Conservation (phyloP, 2,113 vertebrate genomes). For the Fulmarus glacialis region DNA sequence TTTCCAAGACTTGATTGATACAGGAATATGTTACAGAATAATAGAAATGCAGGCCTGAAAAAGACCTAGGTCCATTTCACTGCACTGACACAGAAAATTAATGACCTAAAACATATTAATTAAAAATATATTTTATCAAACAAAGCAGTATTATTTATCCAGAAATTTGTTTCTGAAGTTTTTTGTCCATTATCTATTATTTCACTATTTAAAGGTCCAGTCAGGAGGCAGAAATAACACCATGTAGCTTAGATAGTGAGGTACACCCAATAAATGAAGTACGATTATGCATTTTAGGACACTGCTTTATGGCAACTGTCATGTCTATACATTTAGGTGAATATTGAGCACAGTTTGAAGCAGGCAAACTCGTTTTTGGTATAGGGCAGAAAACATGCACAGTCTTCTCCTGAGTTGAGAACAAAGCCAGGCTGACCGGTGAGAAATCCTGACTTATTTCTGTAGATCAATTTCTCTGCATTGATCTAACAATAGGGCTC, state of each 20-base stretch:
- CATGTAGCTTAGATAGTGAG: background rate
- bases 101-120: background rate
- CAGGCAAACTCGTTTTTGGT: background rate
- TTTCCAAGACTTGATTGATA: background rate
- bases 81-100: background rate
- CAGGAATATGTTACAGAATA: background rate
- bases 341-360: background rate
- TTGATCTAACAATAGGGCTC: conserved; percentile 2
- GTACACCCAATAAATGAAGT: background rate
- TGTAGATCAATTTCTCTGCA: conserved; percentile 15
- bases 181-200: background rate
- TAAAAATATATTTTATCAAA: conserved; percentile 1
- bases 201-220: background rate
- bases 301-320: background rate
- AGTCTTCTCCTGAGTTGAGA: background rate
- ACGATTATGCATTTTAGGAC: background rate
- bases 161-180: background rate
- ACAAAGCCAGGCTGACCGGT: background rate
- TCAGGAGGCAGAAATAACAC: background rate
- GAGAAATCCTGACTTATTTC: conserved; percentile 1
- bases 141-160: background rate
- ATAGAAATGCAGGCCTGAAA: background rate
- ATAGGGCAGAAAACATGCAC: background rate
- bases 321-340: background rate
- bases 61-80: background rate